Evolutionary conservation across 1,140 invertebrate species (phyloP).

Genomic region (Sogatella furcifera): DNA sequence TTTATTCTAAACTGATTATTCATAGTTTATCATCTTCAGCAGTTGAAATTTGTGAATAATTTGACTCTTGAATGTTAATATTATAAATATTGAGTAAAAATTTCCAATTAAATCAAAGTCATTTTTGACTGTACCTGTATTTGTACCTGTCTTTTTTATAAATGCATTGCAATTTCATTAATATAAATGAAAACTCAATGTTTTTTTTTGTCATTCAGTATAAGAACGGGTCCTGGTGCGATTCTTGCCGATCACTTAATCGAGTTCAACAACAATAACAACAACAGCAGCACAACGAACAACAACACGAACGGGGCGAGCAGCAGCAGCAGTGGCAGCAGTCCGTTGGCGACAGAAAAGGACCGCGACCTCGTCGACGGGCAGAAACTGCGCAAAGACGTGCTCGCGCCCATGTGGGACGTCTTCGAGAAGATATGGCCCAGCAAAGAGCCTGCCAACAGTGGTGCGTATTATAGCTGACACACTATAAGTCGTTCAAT

Average conservation of each 20-base stretch:
- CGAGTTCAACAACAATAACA: slow-evolving; percentile 22
- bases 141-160: no score
- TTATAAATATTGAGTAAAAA: no score
- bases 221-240: slow-evolving; percentile 5
- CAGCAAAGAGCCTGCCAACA: slow-evolving; percentile 8
- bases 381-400: slow-evolving; percentile 20
- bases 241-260: slow-evolving; percentile 22
- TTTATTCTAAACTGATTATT: no score
- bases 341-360: not conserved
- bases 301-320: slow-evolving; percentile 19
- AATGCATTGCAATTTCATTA: no score
- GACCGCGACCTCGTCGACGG: slow-evolving; percentile 25
- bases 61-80: no score
- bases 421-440: slow-evolving; percentile 24
- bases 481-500: no score
- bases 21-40: no score
- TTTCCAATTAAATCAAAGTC: no score
- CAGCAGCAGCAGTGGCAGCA: slow-evolving; percentile 8
- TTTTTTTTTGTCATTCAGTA: not conserved
- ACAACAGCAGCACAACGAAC: not conserved
- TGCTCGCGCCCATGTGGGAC: slow-evolving; percentile 28
- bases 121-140: no score
- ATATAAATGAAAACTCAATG: no score
- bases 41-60: no score
- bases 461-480: not conserved